A percentile compares a stretch with the other conserved stretches of the same genome.
Conservation (phyloP, 2,113 vertebrate genomes). For the Ictidomys tridecemlineatus region DNA sequence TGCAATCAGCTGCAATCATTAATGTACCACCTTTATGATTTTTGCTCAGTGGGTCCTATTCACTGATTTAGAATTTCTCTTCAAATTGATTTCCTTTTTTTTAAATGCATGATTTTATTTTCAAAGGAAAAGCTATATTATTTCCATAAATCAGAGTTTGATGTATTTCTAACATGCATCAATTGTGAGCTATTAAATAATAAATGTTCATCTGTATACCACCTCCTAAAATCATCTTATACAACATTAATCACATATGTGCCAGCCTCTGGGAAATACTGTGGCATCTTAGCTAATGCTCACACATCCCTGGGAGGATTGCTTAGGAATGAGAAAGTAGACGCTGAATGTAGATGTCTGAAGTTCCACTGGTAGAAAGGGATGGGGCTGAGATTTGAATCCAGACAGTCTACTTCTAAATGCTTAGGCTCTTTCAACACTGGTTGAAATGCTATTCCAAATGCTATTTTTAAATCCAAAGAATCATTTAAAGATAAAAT, state of each 20-base stretch:
- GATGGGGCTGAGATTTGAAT: neutral
- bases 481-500: constrained; percentile 39
- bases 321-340: neutral
- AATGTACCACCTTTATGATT: neutral
- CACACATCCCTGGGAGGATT: neutral
- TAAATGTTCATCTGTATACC: neutral
- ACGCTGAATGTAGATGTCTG: neutral
- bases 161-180: constrained; percentile 1
- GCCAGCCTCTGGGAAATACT: neutral
- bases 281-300: neutral
- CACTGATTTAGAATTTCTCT: constrained; percentile 46
- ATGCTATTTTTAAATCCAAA: constrained; percentile 14
- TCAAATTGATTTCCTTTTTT: constrained; percentile 58
- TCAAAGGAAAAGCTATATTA: constrained; percentile 53
- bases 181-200: constrained; percentile 37
- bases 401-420: neutral
- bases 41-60: neutral
- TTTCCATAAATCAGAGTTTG: constrained; percentile 65
- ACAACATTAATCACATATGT: neutral
- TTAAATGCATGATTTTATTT: constrained; percentile 50
- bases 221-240: neutral
- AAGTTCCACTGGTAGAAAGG: neutral
- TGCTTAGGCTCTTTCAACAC: neutral
- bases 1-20: neutral
- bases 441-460: too few relatives aligned